Conservation (phyloP, 2,113 vertebrate genomes). For the Prochilodus magdalenae region DNA sequence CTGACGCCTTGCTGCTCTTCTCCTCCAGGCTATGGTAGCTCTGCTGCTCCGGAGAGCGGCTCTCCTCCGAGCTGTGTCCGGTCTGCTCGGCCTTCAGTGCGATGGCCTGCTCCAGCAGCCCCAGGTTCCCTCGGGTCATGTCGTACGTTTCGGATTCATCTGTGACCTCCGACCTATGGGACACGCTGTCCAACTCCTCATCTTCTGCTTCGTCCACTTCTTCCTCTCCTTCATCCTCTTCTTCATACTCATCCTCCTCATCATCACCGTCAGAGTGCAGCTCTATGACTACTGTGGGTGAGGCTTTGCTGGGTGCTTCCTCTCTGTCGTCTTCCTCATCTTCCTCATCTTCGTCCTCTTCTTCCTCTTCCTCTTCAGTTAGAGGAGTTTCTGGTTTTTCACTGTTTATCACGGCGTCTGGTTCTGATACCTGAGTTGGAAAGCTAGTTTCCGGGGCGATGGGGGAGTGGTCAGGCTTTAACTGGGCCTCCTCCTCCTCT, state of each 20-base stretch:
- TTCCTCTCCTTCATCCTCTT: slow-evolving; percentile 72
- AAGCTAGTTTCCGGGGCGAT: slow-evolving; percentile 54
- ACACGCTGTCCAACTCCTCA: slow-evolving; percentile 82
- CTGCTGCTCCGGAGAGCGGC: slow-evolving; percentile 76
- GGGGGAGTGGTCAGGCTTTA: slow-evolving; percentile 54
- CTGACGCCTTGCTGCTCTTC: slow-evolving; percentile 74
- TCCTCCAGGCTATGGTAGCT: slow-evolving; percentile 76
- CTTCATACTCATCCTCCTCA: slow-evolving; percentile 65
- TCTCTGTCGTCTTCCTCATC: slow-evolving; percentile 73
- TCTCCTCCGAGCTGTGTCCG: slow-evolving; percentile 78
- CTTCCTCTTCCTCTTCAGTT: slow-evolving; percentile 67
- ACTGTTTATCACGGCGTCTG: slow-evolving; percentile 59
- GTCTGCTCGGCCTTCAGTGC: slow-evolving; percentile 95
- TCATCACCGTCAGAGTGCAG: slow-evolving; percentile 76
- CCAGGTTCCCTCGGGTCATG: slow-evolving; percentile 94
- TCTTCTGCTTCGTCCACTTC: slow-evolving; percentile 76
- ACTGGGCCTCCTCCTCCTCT: slow-evolving; percentile 56
- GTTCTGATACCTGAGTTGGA: slow-evolving; percentile 70
- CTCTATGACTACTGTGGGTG: slow-evolving; percentile 81
- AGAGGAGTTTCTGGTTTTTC: slow-evolving; percentile 63
- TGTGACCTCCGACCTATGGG: slow-evolving; percentile 86
- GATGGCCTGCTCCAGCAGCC: slow-evolving; percentile 95
- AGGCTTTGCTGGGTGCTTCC: slow-evolving; percentile 75
- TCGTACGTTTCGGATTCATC: slow-evolving; percentile 95
- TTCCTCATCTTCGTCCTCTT: slow-evolving; percentile 68